phyloP scores from a whole-genome alignment of 2,888 invertebrate species.

The Volucella zonaria region DNA sequence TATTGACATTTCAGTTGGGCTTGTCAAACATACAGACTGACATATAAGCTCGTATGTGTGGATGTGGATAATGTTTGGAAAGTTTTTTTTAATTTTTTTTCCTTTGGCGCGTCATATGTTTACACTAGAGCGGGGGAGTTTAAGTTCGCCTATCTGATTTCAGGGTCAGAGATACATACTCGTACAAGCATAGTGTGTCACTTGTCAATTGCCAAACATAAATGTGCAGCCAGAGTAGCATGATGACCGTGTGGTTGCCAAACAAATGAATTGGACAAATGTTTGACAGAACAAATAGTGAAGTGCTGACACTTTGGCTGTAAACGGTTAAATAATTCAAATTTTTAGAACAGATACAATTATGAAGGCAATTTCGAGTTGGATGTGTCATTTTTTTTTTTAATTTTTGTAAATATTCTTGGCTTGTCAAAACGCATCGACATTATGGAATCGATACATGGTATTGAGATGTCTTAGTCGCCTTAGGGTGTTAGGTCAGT shows the following conservation, averaged over 20 bases:
- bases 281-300: slow-evolving; percentile 49
- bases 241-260: slow-evolving; percentile 32
- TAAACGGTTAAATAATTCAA: slow-evolving; percentile 49
- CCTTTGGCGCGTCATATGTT: slow-evolving; percentile 1
- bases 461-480: no score
- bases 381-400: no score
- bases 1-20: slow-evolving; percentile 72
- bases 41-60: not conserved
- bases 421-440: no score
- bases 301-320: slow-evolving; percentile 53
- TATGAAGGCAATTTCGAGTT: not conserved
- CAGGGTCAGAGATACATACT: slow-evolving; percentile 32
- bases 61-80: slow-evolving; percentile 22
- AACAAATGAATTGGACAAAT: slow-evolving; percentile 50
- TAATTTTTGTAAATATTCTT: no score
- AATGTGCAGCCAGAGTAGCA: not conserved
- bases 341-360: not conserved
- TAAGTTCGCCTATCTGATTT: not conserved
- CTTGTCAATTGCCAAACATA: slow-evolving; percentile 11
- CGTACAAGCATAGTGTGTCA: not conserved
- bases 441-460: no score
- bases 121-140: slow-evolving; percentile 36
- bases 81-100: not conserved
- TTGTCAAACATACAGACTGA: slow-evolving; percentile 45
- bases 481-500: no score